Base-by-base conservation (phyloP, 2,888 invertebrate genomes). In the Acleris cristana region DNA sequence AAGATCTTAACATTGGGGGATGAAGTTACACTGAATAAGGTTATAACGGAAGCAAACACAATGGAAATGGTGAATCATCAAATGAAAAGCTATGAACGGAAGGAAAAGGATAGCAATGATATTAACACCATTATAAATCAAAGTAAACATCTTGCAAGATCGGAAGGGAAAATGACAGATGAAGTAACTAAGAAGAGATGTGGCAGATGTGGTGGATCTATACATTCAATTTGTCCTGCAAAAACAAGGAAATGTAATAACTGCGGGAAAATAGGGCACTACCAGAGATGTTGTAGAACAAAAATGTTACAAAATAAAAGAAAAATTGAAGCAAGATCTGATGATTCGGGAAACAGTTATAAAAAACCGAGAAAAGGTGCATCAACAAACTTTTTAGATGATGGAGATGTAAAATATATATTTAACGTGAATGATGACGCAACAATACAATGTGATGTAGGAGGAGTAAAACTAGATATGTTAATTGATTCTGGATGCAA, bases 241-340 rank as follows among this genome's bases (percentile, higher is more conserved):
- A 66, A 45, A 59, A n/a, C 45, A 3, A 69, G 64, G 51, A 49
- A 34, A 23, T 71, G 69, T 48, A 26, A 44, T 6, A 54, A 34
- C 26, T 71, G 71, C 21, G 64, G 62, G 14, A 45, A 54, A 16
- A 12, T 61, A 7, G 69, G 69, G 6, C 71, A 71, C 60, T 71
- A 67, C 49, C 23, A 21, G 12, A 10, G 23, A 8, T 21, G 23
- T 16, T 69, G 71, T 23, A 56, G 49, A 44, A 51, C 10, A 10
- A 51, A 51, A 18, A 18, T n/a, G 7, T 51, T 53, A 26, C 54
- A 54, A 7, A 19, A 45, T 23, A 59, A 48, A 48, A 14, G 62
- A 49, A 65, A 62, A 44, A 8, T 49, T 16, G 45, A 69, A 53
- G 1, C 14, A 4, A 49, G 26, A n/a, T 1, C 23, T 10, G 26